Evolutionary conservation across 2,113 vertebrate species (phyloP).

Genomic region (Oncorhynchus keta): DNA sequence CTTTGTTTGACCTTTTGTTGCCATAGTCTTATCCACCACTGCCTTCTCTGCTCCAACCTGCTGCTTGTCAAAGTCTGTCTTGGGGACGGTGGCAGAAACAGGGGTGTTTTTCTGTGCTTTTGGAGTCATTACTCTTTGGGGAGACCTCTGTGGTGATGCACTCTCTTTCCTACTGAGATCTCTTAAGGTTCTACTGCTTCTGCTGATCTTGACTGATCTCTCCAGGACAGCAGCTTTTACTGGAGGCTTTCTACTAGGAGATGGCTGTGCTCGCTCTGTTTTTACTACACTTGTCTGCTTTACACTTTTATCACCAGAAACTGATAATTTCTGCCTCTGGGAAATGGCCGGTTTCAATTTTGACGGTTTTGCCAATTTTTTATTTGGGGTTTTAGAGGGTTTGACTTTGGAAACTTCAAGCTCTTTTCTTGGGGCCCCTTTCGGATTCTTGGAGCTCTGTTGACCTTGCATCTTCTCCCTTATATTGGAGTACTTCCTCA

Average conservation of each 20-base stretch:
- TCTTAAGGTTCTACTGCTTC: conserved; percentile 37
- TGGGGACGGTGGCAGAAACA: conserved; percentile 33
- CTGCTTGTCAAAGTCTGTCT: conserved; percentile 48
- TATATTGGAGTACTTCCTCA: conserved; percentile 93
- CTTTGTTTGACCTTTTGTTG: conserved; percentile 30
- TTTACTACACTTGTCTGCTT: conserved; percentile 54
- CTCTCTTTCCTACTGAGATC: conserved; percentile 33
- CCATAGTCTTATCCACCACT: conserved; percentile 33
- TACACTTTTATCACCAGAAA: conserved; percentile 51
- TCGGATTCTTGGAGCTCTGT: conserved; percentile 69
- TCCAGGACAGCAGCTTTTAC: conserved; percentile 36
- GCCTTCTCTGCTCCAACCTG: conserved; percentile 37
- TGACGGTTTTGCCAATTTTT: conserved; percentile 62
- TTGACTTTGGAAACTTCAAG: conserved; percentile 77
- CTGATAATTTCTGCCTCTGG: conserved; percentile 61
- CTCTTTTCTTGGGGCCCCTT: conserved; percentile 58
- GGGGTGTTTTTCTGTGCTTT: conserved; percentile 43
- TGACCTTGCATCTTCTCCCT: conserved; percentile 88
- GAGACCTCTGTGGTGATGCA: conserved; percentile 57
- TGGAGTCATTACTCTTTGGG: conserved; percentile 53
- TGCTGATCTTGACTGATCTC: conserved; percentile 40
- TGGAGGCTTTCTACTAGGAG: conserved; percentile 52
- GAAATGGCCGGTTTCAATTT: conserved; percentile 69
- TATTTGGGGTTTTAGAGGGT: conserved; percentile 64
- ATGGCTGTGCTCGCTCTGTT: conserved; percentile 57